These are phyloP conservation scores for Cydia amplana DNA, from an alignment of 1,140 invertebrate genomes.

Conservation along the genomic window DNA sequence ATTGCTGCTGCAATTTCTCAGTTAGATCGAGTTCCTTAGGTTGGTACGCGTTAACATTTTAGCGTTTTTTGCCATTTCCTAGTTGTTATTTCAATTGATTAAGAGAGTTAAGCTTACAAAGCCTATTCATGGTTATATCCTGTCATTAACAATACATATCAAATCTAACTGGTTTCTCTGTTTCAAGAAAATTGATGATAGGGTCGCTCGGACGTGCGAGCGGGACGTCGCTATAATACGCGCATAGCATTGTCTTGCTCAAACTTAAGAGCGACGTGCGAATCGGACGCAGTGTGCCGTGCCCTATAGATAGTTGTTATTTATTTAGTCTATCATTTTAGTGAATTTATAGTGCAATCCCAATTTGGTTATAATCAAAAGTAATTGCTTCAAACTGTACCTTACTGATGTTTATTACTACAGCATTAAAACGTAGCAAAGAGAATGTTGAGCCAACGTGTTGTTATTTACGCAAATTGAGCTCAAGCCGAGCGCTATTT, in stretches of 20 bases:
- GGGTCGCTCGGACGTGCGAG: too few relatives aligned
- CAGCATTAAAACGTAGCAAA: background rate
- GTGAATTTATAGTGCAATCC: background rate
- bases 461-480: slow-evolving; percentile 31
- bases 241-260: too few relatives aligned
- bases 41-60: slow-evolving; percentile 1
- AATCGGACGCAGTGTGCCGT: too few relatives aligned
- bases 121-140: too few relatives aligned
- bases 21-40: slow-evolving; percentile 36
- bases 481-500: background rate
- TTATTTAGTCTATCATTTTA: background rate
- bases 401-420: slow-evolving; percentile 4
- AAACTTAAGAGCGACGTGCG: too few relatives aligned
- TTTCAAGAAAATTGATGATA: too few relatives aligned
- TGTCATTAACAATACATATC: too few relatives aligned
- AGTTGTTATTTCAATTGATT: background rate
- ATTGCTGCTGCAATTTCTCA: slow-evolving; percentile 45
- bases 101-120: background rate
- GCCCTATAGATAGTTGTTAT: too few relatives aligned
- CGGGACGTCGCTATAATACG: too few relatives aligned
- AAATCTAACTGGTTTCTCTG: too few relatives aligned
- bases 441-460: slow-evolving; percentile 16
- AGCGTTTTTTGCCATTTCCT: background rate
- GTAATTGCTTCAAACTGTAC: background rate
- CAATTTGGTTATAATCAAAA: background rate